Conservation (phyloP, 2,797 vertebrate genomes). For the Petrocephalus sullivani region DNA sequence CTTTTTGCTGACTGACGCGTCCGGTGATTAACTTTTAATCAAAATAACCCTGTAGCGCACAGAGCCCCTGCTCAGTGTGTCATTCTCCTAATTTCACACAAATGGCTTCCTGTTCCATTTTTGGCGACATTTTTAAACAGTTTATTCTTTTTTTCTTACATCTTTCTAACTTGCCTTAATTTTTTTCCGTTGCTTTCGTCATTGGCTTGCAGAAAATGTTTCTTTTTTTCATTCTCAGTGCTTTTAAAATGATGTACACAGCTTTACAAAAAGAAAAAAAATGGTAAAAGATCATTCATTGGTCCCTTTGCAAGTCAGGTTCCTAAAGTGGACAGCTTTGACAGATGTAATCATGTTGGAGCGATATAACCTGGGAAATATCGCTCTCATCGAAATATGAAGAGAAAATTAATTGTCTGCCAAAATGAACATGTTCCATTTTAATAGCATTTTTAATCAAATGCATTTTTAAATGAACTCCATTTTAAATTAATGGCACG, state of each 20-base stretch:
- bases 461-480: background rate
- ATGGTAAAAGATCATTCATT: background rate
- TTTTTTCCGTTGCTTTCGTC: background rate
- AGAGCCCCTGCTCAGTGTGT: background rate
- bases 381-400: background rate
- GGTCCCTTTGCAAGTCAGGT: background rate
- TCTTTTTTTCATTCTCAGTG: background rate
- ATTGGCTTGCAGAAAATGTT: background rate
- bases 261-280: background rate
- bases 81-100: background rate
- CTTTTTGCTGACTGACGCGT: background rate
- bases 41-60: background rate
- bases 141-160: background rate
- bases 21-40: background rate
- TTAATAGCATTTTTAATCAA: background rate
- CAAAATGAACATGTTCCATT: background rate
- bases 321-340: background rate
- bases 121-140: background rate
- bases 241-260: background rate
- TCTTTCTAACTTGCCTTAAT: background rate
- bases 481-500: background rate
- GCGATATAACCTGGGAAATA: background rate
- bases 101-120: background rate
- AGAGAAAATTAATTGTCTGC: background rate
- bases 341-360: background rate